Base-by-base conservation (phyloP, 2,888 invertebrate genomes). In the Scotopteryx bipunctaria region DNA sequence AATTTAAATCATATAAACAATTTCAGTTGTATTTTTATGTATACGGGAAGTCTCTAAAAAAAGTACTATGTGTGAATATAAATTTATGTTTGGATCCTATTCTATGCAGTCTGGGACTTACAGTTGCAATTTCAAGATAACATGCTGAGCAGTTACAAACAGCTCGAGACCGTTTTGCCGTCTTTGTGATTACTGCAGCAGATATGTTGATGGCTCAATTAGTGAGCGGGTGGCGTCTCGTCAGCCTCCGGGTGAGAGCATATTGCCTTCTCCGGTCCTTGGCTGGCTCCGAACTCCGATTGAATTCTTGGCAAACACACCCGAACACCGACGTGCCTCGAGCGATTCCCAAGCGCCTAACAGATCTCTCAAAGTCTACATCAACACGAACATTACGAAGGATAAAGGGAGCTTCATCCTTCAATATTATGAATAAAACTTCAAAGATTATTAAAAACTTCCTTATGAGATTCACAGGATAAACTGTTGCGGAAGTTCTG, bases 281-380 rank as follows among this genome's bases (percentile, higher is more conserved):
- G 40, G 31, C 44, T 52, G 43, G 43, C 64, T 55, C 51, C 67
- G 71, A 81, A 42, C 64, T 55, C 51, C 67, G 71, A 81, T 82
- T 84, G 80, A 83, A 80, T 79, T 79, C 81, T 78, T 80, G 76
- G 77, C 80, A 82, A 81, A 82, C 63, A 64, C 37, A 61, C 50
- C 49, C 57, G 9, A 33, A 45, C 57, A 40, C 32, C 49, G 33
- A 40, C 46, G 52, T 48, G 57, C 55, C 54, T 55, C 52, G 21
- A 50, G 25, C 43, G 46, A 51, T 58, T 42, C 40, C 45, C 41
- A 23, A 47, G 59, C 43, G 45, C 49, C 33, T 61, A 38, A 42
- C 47, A 29, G 37, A 48, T 44, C 61, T 57, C 56, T 55, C 46
- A 51, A 55, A 42, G 42, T 52, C 56, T 56, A 52, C 56, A 57